Evolutionary conservation across 2,888 invertebrate genomes (phyloP).

Genomic region (Lasioglossum vierecki): DNA sequence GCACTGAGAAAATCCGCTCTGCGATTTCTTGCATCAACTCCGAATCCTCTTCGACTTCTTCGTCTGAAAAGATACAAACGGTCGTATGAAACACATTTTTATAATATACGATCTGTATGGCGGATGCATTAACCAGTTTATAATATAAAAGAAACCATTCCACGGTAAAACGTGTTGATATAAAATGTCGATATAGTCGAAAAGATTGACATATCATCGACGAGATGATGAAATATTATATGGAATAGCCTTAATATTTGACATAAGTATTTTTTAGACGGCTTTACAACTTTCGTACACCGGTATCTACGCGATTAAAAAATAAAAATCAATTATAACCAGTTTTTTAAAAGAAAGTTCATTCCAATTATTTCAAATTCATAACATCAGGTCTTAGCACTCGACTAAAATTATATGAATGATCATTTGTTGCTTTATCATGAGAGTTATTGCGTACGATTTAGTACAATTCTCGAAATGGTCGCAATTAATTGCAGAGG

Average conservation of each 20-base stretch:
- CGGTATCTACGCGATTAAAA: background rate
- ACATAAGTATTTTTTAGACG: background rate
- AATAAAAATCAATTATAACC: background rate
- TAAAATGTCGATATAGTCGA: background rate
- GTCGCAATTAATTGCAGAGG: background rate
- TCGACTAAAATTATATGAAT: background rate
- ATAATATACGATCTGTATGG: background rate
- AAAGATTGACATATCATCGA: background rate
- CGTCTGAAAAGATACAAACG: constrained; percentile 82
- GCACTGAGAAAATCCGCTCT: constrained; percentile 85
- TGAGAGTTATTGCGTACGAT: background rate
- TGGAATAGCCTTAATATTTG: background rate
- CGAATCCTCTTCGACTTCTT: constrained; percentile 89
- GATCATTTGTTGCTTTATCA: background rate
- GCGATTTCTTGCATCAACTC: constrained; percentile 88
- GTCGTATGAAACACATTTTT: constrained; percentile 4
- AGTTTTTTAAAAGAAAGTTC: background rate
- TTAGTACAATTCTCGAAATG: background rate
- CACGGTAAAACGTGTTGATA: background rate
- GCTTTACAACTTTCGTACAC: background rate
- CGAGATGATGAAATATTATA: background rate
- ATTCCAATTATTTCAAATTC: background rate
- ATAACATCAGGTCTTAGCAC: background rate
- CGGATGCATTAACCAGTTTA: background rate
- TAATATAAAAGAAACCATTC: background rate